Percentiles rank a stretch among this genome's conserved stretches.
Evolutionary conservation across 2,113 vertebrate species (phyloP).

Genomic region (Syngnathoides biaculeatus): DNA sequence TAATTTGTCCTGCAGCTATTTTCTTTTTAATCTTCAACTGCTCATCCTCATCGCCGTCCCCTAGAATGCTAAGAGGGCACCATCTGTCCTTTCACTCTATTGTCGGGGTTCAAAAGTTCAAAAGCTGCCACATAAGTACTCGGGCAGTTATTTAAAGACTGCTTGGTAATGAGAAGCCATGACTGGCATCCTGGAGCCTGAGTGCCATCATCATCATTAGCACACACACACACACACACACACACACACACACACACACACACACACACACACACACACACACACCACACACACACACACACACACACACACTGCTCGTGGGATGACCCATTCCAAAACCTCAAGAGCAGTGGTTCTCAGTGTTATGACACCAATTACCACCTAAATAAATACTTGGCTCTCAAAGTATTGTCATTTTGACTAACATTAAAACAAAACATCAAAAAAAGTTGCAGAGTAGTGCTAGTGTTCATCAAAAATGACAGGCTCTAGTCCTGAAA

Average conservation of each 20-base stretch:
- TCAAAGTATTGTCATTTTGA: no score
- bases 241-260: neutral
- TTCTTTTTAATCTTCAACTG: neutral
- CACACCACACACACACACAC: neutral
- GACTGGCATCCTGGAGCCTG: slow-evolving; percentile 42
- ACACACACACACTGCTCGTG: neutral
- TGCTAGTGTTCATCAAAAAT: no score
- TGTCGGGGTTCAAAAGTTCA: slow-evolving; percentile 53
- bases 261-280: neutral
- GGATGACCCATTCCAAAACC: neutral
- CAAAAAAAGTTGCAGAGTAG: no score
- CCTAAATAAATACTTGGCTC: no score
- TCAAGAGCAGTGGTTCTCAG: neutral
- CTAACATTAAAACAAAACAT: no score
- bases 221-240: neutral
- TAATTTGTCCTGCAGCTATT: neutral
- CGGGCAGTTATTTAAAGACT: slow-evolving; percentile 58
- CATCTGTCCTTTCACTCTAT: slow-evolving; percentile 28
- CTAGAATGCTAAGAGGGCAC: neutral
- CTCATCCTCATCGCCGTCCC: neutral
- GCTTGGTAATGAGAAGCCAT: slow-evolving; percentile 51
- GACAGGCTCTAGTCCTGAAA: no score
- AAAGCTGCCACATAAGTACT: slow-evolving; percentile 21
- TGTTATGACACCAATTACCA: no score
- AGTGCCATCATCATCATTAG: slow-evolving; percentile 30